A percentile compares a stretch with the other conserved stretches of the same genome.
These are phyloP conservation scores for Heptranchias perlo DNA, from an alignment of 2,113 vertebrate genomes.

Conservation along the genomic window DNA sequence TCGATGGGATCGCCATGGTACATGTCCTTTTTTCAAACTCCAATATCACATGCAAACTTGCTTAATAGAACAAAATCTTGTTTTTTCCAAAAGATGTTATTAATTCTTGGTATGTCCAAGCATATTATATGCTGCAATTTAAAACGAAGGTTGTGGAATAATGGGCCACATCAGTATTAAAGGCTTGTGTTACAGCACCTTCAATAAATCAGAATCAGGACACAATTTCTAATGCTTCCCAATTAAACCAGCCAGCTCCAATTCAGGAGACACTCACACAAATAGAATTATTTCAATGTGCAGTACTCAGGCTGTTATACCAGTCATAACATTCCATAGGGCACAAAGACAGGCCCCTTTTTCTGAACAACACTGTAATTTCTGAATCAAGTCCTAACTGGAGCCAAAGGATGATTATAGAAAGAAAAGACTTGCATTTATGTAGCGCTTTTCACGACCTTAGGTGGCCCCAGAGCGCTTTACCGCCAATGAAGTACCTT, in stretches of 20 bases:
- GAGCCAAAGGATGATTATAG: neutral
- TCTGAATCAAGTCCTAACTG: neutral
- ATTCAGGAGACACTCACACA: neutral
- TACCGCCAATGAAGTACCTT: neutral
- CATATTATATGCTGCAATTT: neutral
- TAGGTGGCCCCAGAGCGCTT: neutral
- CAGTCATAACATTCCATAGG: neutral
- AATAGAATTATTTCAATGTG: neutral
- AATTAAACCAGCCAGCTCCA: neutral
- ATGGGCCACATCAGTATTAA: neutral
- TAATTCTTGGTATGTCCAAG: neutral
- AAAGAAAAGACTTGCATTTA: neutral
- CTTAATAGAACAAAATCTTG: neutral
- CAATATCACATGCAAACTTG: neutral
- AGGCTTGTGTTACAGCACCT: neutral
- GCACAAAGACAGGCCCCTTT: neutral
- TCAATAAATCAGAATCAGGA: neutral
- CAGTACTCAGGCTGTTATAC: neutral
- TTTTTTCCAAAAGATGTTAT: too few species aligned
- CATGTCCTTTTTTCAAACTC: neutral
- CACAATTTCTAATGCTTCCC: neutral
- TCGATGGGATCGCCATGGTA: too few species aligned
- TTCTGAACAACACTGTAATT: neutral
- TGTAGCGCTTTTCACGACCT: neutral
- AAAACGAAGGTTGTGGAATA: neutral